phyloP scores from a whole-genome alignment of 1,140 invertebrate genomes.

The Hesperophylax magnus region DNA sequence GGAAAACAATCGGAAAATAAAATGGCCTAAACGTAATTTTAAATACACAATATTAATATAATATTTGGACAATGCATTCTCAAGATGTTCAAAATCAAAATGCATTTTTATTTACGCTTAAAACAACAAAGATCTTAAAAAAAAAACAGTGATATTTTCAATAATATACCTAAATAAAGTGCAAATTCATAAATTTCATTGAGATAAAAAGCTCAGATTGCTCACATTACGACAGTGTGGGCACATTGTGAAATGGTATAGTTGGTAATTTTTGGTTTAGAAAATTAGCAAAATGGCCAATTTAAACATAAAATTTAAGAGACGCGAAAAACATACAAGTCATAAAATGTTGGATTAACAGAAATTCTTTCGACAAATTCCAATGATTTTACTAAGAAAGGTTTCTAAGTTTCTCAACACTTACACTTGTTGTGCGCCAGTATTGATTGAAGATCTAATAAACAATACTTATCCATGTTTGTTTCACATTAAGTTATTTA shows the following conservation, averaged over 20 bases:
- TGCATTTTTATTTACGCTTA: too few relatives aligned
- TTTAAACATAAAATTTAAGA: too few relatives aligned
- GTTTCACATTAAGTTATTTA: too few relatives aligned
- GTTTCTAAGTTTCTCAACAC: too few relatives aligned
- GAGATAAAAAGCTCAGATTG: background rate
- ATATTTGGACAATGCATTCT: conserved; percentile 17
- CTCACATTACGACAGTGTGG: background rate
- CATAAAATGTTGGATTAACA: too few relatives aligned
- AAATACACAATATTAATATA: conserved; percentile 21
- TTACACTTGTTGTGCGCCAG: too few relatives aligned
- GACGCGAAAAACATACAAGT: too few relatives aligned
- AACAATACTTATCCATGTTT: background rate
- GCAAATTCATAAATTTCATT: background rate
- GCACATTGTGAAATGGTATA: background rate
- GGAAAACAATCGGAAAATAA: background rate
- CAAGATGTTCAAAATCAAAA: background rate
- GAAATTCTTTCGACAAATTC: too few relatives aligned
- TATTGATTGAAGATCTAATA: background rate
- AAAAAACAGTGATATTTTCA: background rate
- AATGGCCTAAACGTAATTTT: background rate
- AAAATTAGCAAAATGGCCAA: too few relatives aligned
- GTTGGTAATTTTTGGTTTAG: too few relatives aligned
- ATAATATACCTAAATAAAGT: background rate
- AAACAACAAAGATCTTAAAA: background rate
- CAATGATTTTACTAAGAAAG: background rate